Evolutionary conservation across 2,797 vertebrate species (phyloP).

Genomic region (Ceryle rudis): DNA sequence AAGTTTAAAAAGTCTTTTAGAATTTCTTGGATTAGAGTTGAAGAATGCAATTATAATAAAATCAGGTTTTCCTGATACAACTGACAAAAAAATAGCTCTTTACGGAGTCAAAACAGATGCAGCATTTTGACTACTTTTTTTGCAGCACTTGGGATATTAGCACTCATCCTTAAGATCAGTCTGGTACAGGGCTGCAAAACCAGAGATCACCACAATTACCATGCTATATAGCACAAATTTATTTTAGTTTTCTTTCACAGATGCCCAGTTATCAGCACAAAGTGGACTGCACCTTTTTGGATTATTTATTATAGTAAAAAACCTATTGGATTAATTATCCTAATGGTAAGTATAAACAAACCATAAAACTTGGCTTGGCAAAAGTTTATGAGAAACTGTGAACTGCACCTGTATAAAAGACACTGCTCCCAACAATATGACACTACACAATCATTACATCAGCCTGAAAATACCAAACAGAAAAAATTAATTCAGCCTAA

Average conservation of each 20-base stretch:
- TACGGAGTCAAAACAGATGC: background rate
- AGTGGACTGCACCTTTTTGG: background rate
- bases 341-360: background rate
- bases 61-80: background rate
- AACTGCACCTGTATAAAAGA: background rate
- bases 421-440: fast-evolving
- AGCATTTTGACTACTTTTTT: background rate
- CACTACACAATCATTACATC: background rate
- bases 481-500: background rate
- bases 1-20: background rate
- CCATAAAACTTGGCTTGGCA: background rate
- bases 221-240: background rate
- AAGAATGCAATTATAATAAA: background rate
- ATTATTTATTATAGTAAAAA: background rate
- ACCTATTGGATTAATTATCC: background rate
- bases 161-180: background rate
- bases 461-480: background rate
- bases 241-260: background rate
- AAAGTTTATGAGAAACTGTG: background rate
- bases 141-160: background rate
- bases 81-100: background rate
- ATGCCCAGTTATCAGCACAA: background rate
- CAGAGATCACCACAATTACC: background rate
- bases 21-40: background rate
- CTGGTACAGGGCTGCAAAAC: background rate